Base-by-base conservation (phyloP, 2,888 invertebrate genomes). In the Trachelus troglodyta region DNA sequence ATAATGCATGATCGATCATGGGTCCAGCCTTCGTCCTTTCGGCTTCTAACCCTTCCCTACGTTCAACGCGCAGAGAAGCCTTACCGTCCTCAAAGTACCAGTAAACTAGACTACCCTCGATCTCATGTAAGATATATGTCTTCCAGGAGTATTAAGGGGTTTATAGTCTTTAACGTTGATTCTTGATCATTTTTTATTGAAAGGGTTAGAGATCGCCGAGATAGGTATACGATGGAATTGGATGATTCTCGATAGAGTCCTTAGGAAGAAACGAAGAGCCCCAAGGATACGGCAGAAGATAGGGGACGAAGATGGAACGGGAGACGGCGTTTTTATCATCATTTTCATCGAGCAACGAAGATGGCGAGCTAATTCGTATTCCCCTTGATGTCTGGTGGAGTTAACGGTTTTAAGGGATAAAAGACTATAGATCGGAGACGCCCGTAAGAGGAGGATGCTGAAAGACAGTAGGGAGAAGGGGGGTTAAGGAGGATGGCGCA, bases 331-430 rank as follows among this genome's bases (percentile, higher is more conserved):
- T 82, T 85, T 82, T 83, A 81, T 82, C 84, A 84, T 82, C 84
- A 86, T 86, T 85, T 84, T 87, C 87, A 88, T 86, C 87, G 86
- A 80, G 82, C 85, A 83, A 85, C 82, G 84, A 88, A 88, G 86
- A 89, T 86, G 85, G 85, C 82, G 80, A 83, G 87, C 89, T 90
- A 90, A 90, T 90, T 90, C 89, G 86, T 86, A 90, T 91, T 91
- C 89, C 89, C 90, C 90, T 90, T 90, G 89, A 91, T 90, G 90
- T 91, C 89, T 88, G 88, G 83, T 82, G 84, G 86, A 89, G 90
- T 90, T 91, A 90, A 91, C 91, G 88, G 88, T 90, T 91, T 91
- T 90, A 90, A 89, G 87, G 90, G 91, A 91, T 91, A 89, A 91
- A 90, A 90, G 89, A 87, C 89, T 88, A 87, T 86, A 88, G 88